Conservation (phyloP, 2,888 invertebrate genomes). For the Aporophyla nigra region DNA sequence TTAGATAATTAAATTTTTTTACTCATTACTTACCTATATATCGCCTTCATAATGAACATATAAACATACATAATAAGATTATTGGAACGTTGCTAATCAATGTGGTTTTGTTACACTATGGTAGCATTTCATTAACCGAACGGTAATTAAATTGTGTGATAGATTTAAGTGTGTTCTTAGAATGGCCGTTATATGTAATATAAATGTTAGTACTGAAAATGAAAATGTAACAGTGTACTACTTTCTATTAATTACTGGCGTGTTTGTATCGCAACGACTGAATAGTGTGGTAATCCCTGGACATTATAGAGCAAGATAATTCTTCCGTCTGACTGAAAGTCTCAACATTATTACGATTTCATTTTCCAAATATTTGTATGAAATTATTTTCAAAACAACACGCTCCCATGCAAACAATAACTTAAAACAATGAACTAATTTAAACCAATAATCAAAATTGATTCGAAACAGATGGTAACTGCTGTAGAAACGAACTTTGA, state of each 20-base stretch:
- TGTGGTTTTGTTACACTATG: slow-evolving; percentile 30
- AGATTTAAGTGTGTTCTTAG: slow-evolving; percentile 55
- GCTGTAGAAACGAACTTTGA: not conserved
- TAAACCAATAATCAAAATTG: not conserved
- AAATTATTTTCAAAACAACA: slow-evolving; percentile 18
- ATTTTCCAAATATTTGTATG: slow-evolving; percentile 35
- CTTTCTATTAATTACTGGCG: slow-evolving; percentile 62
- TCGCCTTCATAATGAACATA: slow-evolving; percentile 13
- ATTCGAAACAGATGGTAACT: not conserved
- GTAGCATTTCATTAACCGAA: slow-evolving; percentile 60
- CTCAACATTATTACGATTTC: slow-evolving; percentile 52
- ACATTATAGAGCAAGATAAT: slow-evolving; percentile 54
- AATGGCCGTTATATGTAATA: slow-evolving; percentile 37
- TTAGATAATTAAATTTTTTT: slow-evolving; percentile 23
- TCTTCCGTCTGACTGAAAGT: slow-evolving; percentile 62
- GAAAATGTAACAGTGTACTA: slow-evolving; percentile 48
- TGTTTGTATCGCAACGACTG: slow-evolving; percentile 67
- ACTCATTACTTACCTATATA: slow-evolving; percentile 5
- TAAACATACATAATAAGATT: slow-evolving; percentile 5
- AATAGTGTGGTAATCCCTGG: slow-evolving; percentile 66
- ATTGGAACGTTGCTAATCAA: slow-evolving; percentile 24
- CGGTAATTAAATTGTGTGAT: slow-evolving; percentile 40
- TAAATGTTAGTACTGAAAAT: slow-evolving; percentile 37
- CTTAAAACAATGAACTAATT: slow-evolving; percentile 20
- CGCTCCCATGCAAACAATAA: slow-evolving; percentile 40